Evolutionary conservation across 2,113 vertebrate species (phyloP), one percentile per base, ranked within the genome.

Genomic region (Regulus satrapa): DNA sequence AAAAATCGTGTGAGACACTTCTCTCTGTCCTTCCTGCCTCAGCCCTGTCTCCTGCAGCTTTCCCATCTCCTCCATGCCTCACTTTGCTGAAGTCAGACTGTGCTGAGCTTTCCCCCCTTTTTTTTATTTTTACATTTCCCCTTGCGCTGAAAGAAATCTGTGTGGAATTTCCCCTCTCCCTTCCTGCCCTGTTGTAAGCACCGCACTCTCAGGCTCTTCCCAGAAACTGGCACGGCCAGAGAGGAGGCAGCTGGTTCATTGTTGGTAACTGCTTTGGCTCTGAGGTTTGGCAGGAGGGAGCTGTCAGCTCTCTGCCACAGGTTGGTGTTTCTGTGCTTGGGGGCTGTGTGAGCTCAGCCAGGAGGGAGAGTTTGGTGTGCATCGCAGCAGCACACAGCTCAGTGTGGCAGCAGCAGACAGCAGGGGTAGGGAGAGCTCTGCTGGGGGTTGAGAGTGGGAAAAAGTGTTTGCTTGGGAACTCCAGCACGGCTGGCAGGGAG

Each of bases 401-500:
- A 14, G 68, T 2, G 55, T 95, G 76, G 63, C 71, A 51, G 78
- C 78, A 34, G 61, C 28, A 84, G 92, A 85, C 29, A 84, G 88
- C 40, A 25, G 43, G 78, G 1, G 1, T 7, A 20, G 87, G 54
- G 4, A 1, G 1, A 6, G 54, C 67, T 0, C 34, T 18, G 68
- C 91, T 55, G 26, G 19, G 64, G 24, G 13, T 5, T 4, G 75
- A 55, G 85, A 3, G 24, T n/a, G 63, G 63, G 18, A 41, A 48
- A 34, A 19, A 51, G 49, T 4, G 64, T 74, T 84, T 82, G 52
- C 81, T 83, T 61, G 86, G 83, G 92, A 92, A 69, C 84, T 26
- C 3, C 51, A 10, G 87, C 92, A 5, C 29, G 8, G 56, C 17
- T 88, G 87, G 92, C 92, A 71, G 89, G 92, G 88, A 49, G n/a